Evolutionary conservation across 2,888 invertebrate species (phyloP), one percentile per base, ranked within the genome.

Genomic region (Branchellion lobata): DNA sequence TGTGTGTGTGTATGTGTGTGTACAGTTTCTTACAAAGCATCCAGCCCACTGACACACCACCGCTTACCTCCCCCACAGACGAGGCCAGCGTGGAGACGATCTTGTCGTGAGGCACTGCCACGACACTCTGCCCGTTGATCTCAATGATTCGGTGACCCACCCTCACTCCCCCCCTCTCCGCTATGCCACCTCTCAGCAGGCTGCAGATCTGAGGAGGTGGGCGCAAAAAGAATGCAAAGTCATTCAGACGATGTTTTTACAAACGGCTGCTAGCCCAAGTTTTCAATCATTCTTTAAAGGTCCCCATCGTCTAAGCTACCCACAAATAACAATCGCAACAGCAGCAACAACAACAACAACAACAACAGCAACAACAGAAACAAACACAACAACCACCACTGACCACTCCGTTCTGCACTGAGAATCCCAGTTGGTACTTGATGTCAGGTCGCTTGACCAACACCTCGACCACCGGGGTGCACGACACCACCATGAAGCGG

Each of bases 81-180:
- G 97, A 98, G 83, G 99, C 98, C 84, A 99, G 91, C 87, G 99
- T 91, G 90, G 97, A 97, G 86, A 99, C 99, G 88, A 99, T 99
- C 88, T 96, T 94, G 88, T 99, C 99, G 90, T 99, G 99, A 83
- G 98, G 96, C 83, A 99, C 98, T 83, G 99, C 99, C 78, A 99
- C 99, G 79, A 99, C 98, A 89, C 97, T 97, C 90, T 97, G 96
- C 88, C 96, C 93, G 90, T 99, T 99, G 86, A 99, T 99, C 91
- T 99, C 99, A 86, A 99, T 99, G 88, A 99, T 99, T 85, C 99
- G 92, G 89, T 99, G 99, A 0, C 99, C 99, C 8, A 99, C 98
- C 83, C 99, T 91, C 81, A 99, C 97, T 61, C 99, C 99, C 81
- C 99, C 99, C 83, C 99, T 90, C 89, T 99, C 99, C 71, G 99